Percentiles rank a stretch among this genome's conserved stretches.
phyloP scores from a whole-genome alignment of 2,888 invertebrate genomes.

The Athalia cordata region DNA sequence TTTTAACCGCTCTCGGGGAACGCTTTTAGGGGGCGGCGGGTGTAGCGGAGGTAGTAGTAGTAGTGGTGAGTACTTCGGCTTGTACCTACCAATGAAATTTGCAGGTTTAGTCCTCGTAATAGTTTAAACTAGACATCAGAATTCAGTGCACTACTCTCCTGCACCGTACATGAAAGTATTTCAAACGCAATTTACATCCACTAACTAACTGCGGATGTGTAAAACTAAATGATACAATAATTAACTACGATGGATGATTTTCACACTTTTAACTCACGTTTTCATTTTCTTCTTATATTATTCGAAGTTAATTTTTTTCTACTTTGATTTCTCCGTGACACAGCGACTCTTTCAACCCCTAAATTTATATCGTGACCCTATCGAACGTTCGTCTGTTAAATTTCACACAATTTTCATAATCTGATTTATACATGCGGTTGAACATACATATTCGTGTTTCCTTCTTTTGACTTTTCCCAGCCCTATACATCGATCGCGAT shows the following conservation, averaged over 20 bases:
- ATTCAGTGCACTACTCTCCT: not conserved
- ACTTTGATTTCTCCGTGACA: too few species aligned
- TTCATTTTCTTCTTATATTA: not conserved
- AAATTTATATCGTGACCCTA: too few species aligned
- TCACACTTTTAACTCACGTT: too few species aligned
- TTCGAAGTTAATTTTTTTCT: too few species aligned
- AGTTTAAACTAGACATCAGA: not conserved
- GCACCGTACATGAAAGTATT: not conserved
- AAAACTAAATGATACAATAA: not conserved
- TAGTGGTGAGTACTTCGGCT: not conserved
- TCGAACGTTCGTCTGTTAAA: not conserved
- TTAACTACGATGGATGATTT: not conserved
- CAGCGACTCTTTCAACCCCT: too few species aligned
- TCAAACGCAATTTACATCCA: too few species aligned
- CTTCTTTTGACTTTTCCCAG: not conserved
- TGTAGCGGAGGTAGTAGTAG: constrained; percentile 1
- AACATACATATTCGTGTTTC: not conserved
- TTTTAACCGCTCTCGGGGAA: constrained; percentile 69
- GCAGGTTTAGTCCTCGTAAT: not conserved
- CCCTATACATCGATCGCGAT: not conserved
- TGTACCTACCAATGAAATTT: not conserved
- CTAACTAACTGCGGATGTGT: too few species aligned
- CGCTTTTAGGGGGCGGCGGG: constrained; percentile 49
- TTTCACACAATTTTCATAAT: too few species aligned
- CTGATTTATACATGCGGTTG: too few species aligned